Percentiles rank a stretch among this genome's conserved stretches.
Evolutionary conservation across 2,113 vertebrate species (phyloP).

Genomic region (Neotoma lepida): DNA sequence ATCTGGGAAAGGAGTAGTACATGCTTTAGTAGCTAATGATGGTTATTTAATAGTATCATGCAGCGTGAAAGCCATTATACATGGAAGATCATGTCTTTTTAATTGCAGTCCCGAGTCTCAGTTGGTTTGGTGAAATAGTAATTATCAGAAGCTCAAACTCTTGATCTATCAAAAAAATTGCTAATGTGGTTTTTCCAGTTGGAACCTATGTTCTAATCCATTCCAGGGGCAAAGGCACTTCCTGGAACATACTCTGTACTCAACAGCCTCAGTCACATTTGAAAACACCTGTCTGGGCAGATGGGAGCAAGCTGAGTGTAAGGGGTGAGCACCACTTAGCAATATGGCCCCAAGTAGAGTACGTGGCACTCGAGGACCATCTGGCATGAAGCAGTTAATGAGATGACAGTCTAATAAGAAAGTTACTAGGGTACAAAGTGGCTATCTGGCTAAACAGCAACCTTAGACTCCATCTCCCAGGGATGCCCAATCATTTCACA

Average conservation of each 20-base stretch:
- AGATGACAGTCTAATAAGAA: constrained; percentile 59
- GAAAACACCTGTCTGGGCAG: constrained; percentile 59
- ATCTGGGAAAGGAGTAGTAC: constrained; percentile 59
- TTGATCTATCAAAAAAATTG: constrained; percentile 59
- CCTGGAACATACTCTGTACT: background rate
- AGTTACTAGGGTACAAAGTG: background rate
- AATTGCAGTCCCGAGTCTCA: constrained; percentile 67
- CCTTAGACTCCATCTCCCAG: constrained; percentile 5
- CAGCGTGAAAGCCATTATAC: constrained; percentile 69
- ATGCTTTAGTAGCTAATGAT: constrained; percentile 67
- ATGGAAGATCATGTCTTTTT: constrained; percentile 69
- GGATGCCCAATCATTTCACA: constrained; percentile 15
- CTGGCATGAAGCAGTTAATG: constrained; percentile 50
- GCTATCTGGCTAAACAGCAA: background rate
- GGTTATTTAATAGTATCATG: constrained; percentile 64
- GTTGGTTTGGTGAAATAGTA: constrained; percentile 68
- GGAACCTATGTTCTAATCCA: constrained; percentile 9
- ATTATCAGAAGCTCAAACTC: constrained; percentile 66
- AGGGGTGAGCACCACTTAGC: background rate
- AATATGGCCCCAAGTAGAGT: constrained; percentile 27
- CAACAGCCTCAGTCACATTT: background rate
- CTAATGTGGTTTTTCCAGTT: constrained; percentile 45
- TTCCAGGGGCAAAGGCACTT: background rate
- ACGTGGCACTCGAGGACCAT: constrained; percentile 22
- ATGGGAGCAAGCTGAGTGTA: constrained; percentile 18